phyloP scores from a whole-genome alignment of 2,797 vertebrate species.

The Dallia pectoralis region DNA sequence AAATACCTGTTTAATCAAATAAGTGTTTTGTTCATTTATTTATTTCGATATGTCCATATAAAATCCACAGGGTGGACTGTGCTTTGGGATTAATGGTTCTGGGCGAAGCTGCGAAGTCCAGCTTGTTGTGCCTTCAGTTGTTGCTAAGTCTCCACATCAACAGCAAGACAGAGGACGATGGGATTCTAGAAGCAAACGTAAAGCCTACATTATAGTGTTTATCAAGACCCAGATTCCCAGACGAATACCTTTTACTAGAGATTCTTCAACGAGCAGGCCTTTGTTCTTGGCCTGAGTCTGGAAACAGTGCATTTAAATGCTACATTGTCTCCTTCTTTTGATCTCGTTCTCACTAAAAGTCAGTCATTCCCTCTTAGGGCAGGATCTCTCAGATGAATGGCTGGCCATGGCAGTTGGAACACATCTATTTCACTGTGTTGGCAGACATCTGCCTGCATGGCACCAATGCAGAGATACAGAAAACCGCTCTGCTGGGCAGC shows the following conservation, averaged over 20 bases:
- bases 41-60: background rate
- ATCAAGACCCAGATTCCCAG: background rate
- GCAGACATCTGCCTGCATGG: constrained; percentile 55
- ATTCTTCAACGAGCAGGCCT: background rate
- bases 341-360: background rate
- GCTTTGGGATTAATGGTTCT: constrained; percentile 58
- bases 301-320: no score
- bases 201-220: background rate
- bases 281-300: background rate
- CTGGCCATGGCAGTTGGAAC: constrained; percentile 51
- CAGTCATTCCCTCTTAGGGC: constrained; percentile 29
- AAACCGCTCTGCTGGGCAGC: constrained; percentile 54
- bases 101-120: constrained; percentile 63
- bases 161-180: constrained; percentile 14
- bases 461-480: constrained; percentile 54
- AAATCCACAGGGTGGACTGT: constrained; percentile 54
- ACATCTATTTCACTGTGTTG: constrained; percentile 46
- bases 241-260: background rate
- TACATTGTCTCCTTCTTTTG: background rate
- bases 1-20: background rate
- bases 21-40: background rate
- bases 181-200: background rate
- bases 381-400: constrained; percentile 42
- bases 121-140: constrained; percentile 57
- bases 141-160: constrained; percentile 54